Conservation (phyloP, 2,888 invertebrate genomes). For the Trileptium ribeirensis region DNA sequence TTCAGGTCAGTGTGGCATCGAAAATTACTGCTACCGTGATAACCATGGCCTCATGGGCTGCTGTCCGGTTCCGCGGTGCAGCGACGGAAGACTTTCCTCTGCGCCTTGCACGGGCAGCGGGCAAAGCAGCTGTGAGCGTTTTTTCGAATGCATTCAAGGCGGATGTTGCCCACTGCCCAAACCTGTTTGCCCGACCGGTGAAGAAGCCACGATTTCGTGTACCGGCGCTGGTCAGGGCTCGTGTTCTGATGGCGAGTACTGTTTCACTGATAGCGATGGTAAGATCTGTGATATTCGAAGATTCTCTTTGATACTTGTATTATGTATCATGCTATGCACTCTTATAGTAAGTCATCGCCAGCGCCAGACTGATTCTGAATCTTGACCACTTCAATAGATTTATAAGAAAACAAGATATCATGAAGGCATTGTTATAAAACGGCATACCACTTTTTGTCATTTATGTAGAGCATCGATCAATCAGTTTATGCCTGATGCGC, state of each 20-base stretch:
- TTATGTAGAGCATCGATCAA: too few species aligned
- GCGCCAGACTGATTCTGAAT: too few species aligned
- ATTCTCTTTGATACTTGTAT: too few species aligned
- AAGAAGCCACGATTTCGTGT: not conserved
- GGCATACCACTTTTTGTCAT: too few species aligned
- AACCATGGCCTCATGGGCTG: constrained; percentile 12
- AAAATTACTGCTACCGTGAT: constrained; percentile 21
- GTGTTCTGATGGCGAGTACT: not conserved
- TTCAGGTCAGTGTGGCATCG: constrained; percentile 10
- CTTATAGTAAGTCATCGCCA: too few species aligned
- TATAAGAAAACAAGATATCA: too few species aligned
- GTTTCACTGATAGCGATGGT: too few species aligned
- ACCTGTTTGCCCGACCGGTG: constrained; percentile 12
- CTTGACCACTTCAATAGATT: too few species aligned
- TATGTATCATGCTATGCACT: too few species aligned
- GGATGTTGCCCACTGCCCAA: constrained; percentile 16
- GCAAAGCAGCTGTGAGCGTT: not conserved
- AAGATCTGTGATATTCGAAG: too few species aligned
- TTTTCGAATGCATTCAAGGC: constrained; percentile 18
- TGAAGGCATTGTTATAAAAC: too few species aligned
- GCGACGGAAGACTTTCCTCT: constrained; percentile 8
- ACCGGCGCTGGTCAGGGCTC: not conserved
- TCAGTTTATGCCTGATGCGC: too few species aligned
- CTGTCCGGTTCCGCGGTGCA: constrained; percentile 17
- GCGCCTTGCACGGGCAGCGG: constrained; percentile 17